Evolutionary conservation across 1,140 invertebrate species (phyloP).

Genomic region (Riptortus pedestris): DNA sequence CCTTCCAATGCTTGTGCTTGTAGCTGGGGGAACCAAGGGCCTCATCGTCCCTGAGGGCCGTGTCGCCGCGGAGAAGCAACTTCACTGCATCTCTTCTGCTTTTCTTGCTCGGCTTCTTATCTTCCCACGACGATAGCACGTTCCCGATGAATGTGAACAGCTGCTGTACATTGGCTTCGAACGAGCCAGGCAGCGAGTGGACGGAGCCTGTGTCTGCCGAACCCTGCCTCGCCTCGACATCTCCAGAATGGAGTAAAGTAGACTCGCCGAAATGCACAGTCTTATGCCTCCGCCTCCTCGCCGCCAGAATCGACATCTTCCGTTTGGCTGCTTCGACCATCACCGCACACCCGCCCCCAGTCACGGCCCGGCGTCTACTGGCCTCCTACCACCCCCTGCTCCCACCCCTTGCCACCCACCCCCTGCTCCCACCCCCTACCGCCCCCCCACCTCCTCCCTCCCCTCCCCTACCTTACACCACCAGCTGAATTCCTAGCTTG

Average conservation of each 20-base stretch:
- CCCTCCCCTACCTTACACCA: background rate
- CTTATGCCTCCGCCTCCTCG: conserved; percentile 54
- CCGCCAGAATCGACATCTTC: conserved; percentile 37
- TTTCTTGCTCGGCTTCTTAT: conserved; percentile 20
- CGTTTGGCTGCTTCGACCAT: conserved; percentile 18
- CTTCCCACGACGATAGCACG: conserved; percentile 34
- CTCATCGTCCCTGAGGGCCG: conserved; percentile 29
- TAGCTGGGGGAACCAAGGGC: conserved; percentile 31
- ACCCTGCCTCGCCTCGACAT: conserved; percentile 36
- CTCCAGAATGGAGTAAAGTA: conserved; percentile 46
- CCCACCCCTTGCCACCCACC: background rate
- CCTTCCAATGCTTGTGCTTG: conserved; percentile 58
- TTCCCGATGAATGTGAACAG: conserved; percentile 62
- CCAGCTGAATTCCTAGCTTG: background rate
- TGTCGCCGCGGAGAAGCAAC: conserved; percentile 29
- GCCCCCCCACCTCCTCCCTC: background rate
- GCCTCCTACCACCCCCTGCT: background rate
- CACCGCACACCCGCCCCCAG: conserved; percentile 30
- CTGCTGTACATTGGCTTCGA: conserved; percentile 53
- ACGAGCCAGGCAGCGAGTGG: conserved; percentile 38
- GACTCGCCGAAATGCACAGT: conserved; percentile 65
- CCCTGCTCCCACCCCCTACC: background rate
- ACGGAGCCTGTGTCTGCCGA: conserved; percentile 42
- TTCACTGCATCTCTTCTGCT: conserved; percentile 22
- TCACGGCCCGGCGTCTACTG: conserved; percentile 20